Base-by-base conservation (phyloP, 2,797 vertebrate genomes). In the Rhinophrynus dorsalis region DNA sequence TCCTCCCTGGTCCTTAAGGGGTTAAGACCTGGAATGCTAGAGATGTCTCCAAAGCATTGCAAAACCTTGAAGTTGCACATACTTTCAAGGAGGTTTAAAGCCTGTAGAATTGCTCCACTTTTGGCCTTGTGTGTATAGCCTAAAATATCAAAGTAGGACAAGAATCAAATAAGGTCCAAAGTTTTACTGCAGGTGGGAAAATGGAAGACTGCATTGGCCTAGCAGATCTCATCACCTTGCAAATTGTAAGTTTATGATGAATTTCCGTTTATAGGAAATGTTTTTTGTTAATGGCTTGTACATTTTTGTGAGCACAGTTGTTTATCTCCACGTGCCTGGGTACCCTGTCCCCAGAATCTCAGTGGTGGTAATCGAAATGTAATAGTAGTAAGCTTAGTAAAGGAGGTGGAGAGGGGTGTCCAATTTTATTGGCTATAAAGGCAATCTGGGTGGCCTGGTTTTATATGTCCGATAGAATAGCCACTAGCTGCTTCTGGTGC, bases 361-460 rank as follows among this genome's bases (percentile, higher is more conserved):
- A 30, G 27, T 29, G 11, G 40, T 55, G 59, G 50, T 42, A 56
- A 48, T 35, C 55, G 50, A 55, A 62, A 55, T 55, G 68, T 61
- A 63, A 70, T 63, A 70, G 68, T 50, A 55, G 50, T 4, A 47
- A 59, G 50, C 59, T 56, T 62, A 63, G 33, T 18, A 5, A 47
- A 35, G 57, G 58, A 60, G 58, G 68, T 54, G 50, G 50, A 56
- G 58, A 70, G 20, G 21, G 68, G 58, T 63, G 59, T 70, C 50
- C 38, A 56, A 50, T 70, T 69, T 70, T 70, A 70, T 63, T 70
- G 35, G 29, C 59, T 62, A 56, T 61, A 48, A 32, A 61, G 48
- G 58, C 67, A 52, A 59, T 45, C 48, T 70, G 68, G 68, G 68
- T 70, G 68, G 68, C 58, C 68, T 55, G 35, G 26, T 62, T 61